phyloP scores from a whole-genome alignment of 2,113 vertebrate genomes.

The Sylvilagus bachmani region DNA sequence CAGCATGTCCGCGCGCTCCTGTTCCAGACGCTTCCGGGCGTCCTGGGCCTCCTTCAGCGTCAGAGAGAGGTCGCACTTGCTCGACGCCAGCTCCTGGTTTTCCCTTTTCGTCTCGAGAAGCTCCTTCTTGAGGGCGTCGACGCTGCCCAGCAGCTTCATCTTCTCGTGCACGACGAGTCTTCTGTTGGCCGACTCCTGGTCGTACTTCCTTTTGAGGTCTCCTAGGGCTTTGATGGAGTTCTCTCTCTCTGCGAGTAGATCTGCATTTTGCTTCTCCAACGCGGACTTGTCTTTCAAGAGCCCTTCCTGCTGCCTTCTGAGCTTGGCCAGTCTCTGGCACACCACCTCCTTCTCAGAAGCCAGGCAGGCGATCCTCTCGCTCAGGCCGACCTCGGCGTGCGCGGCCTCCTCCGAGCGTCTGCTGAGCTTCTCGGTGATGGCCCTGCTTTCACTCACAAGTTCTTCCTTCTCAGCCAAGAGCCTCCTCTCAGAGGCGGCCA shows the following conservation, averaged over 20 bases:
- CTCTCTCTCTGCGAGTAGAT: constrained; percentile 89
- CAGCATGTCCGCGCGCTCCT: constrained; percentile 82
- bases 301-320: constrained; percentile 87
- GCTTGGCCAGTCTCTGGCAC: constrained; percentile 82
- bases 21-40: constrained; percentile 83
- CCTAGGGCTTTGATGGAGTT: constrained; percentile 85
- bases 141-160: constrained; percentile 83
- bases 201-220: constrained; percentile 88
- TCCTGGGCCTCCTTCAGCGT: constrained; percentile 88
- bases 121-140: constrained; percentile 87
- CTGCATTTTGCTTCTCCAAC: constrained; percentile 87
- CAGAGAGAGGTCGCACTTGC: constrained; percentile 86
- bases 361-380: constrained; percentile 83
- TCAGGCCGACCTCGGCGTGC: constrained; percentile 80
- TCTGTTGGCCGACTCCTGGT: constrained; percentile 86
- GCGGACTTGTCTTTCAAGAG: constrained; percentile 90
- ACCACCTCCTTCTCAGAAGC: constrained; percentile 89
- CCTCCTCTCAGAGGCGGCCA: constrained; percentile 88
- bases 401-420: constrained; percentile 82
- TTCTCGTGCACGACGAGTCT: constrained; percentile 87
- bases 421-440: constrained; percentile 86
- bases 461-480: constrained; percentile 90
- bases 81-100: constrained; percentile 86
- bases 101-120: constrained; percentile 85
- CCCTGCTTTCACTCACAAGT: constrained; percentile 88